Evolutionary conservation across 2,888 invertebrate species (phyloP).

Genomic region (Strigamia transsilvanica): DNA sequence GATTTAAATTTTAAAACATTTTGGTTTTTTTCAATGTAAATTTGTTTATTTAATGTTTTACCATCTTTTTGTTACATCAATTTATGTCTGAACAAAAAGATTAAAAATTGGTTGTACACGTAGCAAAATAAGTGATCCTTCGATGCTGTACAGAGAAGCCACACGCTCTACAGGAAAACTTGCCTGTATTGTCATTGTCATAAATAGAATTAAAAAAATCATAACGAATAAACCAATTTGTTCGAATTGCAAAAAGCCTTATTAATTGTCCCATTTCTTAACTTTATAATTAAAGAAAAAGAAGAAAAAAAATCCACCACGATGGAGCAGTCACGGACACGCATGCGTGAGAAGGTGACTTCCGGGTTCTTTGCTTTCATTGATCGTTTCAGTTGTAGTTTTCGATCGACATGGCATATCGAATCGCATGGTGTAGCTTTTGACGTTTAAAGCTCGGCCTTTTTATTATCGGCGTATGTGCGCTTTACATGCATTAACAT

Average conservation of each 20-base stretch:
- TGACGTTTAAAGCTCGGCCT: constrained; percentile 6
- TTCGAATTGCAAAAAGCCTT: no score
- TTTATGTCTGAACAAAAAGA: no score
- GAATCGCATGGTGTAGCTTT: constrained; percentile 25
- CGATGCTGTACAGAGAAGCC: no score
- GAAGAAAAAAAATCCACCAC: background rate
- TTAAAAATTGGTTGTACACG: no score
- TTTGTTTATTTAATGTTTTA: background rate
- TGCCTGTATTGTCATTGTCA: background rate
- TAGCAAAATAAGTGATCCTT: no score
- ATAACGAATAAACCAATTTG: background rate
- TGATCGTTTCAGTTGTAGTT: constrained; percentile 42
- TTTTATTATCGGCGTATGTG: background rate
- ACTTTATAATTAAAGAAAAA: background rate
- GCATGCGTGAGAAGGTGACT: constrained; percentile 5
- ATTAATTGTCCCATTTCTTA: background rate
- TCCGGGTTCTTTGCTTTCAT: constrained; percentile 43
- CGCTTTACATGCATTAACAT: background rate
- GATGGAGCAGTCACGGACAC: background rate
- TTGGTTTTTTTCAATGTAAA: background rate
- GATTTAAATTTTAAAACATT: background rate
- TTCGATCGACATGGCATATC: constrained; percentile 36
- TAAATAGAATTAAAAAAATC: background rate
- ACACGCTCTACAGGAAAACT: no score
- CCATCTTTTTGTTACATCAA: no score